Percentiles rank a stretch among this genome's conserved stretches.
Conservation (phyloP, 2,888 invertebrate genomes). For the Caenorhabditis afra region DNA sequence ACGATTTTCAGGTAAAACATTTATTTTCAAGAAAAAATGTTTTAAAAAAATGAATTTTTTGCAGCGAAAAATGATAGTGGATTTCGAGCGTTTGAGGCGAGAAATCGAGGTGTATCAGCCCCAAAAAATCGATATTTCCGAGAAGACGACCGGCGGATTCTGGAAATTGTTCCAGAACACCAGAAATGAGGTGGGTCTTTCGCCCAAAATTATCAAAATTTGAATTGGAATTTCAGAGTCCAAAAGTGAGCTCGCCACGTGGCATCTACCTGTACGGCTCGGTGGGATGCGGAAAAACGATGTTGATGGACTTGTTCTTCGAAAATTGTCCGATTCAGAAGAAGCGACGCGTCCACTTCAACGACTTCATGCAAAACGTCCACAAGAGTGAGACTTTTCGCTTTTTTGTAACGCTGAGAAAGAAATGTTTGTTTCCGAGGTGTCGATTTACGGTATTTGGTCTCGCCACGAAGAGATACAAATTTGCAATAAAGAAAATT, state of each 20-base stretch:
- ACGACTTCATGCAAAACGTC: slow-evolving; percentile 96
- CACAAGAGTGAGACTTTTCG: slow-evolving; percentile 84
- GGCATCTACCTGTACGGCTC: slow-evolving; percentile 93
- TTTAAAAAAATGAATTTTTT: slow-evolving; percentile 18
- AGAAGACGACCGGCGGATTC: slow-evolving; percentile 22
- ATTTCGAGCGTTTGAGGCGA: slow-evolving; percentile 63
- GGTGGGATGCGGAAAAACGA: slow-evolving; percentile 92
- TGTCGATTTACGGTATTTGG: too few relatives aligned
- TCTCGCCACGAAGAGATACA: too few relatives aligned
- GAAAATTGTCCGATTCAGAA: slow-evolving; percentile 85
- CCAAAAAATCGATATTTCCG: slow-evolving; percentile 15
- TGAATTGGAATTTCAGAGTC: slow-evolving; percentile 1
- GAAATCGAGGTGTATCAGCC: slow-evolving; percentile 62
- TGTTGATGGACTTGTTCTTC: slow-evolving; percentile 98
- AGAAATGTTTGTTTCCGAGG: slow-evolving; percentile 78
- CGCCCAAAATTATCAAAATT: too few relatives aligned
- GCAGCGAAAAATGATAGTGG: slow-evolving; percentile 68
- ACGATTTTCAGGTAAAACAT: slow-evolving; percentile 53
- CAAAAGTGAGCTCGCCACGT: slow-evolving; percentile 41
- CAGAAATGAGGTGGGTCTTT: slow-evolving; percentile 10
- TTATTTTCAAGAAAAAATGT: slow-evolving; percentile 3
- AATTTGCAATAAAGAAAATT: too few relatives aligned
- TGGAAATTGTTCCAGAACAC: slow-evolving; percentile 34
- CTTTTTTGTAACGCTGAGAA: too few relatives aligned
- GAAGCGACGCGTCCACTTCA: slow-evolving; percentile 91